A percentile compares a stretch with the other conserved stretches of the same genome.
phyloP scores from a whole-genome alignment of 1,140 invertebrate genomes.

The Drosophila gunungcola region DNA sequence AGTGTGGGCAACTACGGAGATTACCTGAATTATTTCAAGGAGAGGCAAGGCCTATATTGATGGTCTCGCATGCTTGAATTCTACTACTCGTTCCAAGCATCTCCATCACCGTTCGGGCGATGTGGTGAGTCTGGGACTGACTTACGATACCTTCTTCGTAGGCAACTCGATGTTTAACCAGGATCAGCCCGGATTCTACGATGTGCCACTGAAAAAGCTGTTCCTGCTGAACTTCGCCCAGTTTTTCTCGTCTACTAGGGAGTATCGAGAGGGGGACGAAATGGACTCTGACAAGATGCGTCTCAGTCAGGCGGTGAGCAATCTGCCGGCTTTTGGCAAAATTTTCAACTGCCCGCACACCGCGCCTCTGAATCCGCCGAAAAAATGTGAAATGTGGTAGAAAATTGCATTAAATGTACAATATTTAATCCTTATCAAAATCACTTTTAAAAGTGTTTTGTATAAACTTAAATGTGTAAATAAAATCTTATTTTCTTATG shows the following conservation, averaged over 20 bases:
- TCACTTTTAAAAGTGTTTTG: too few relatives aligned
- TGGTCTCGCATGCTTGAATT: background rate
- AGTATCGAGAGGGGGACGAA: fast-evolving
- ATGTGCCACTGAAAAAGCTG: background rate
- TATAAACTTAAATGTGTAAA: too few relatives aligned
- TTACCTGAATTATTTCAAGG: background rate
- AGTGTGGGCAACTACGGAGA: background rate
- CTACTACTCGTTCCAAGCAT: background rate
- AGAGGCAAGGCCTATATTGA: background rate
- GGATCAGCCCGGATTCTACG: background rate
- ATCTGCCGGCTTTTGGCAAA: background rate
- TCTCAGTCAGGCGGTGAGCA: background rate
- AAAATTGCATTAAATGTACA: background rate
- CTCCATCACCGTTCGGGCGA: background rate
- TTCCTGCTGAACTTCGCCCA: constrained; percentile 3
- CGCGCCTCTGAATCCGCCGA: background rate
- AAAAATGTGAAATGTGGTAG: constrained; percentile 7
- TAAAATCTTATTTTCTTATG: too few relatives aligned
- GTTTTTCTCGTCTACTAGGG: background rate
- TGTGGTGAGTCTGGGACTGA: background rate
- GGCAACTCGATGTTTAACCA: background rate
- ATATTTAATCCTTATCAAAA: background rate
- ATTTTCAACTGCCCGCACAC: background rate
- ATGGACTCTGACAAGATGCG: background rate
- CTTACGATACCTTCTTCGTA: constrained; percentile 1